A percentile compares a stretch with the other conserved stretches of the same genome.
These are phyloP conservation scores for Darevskia nairensis DNA, from an alignment of 2,797 vertebrate genomes.

Conservation along the genomic window DNA sequence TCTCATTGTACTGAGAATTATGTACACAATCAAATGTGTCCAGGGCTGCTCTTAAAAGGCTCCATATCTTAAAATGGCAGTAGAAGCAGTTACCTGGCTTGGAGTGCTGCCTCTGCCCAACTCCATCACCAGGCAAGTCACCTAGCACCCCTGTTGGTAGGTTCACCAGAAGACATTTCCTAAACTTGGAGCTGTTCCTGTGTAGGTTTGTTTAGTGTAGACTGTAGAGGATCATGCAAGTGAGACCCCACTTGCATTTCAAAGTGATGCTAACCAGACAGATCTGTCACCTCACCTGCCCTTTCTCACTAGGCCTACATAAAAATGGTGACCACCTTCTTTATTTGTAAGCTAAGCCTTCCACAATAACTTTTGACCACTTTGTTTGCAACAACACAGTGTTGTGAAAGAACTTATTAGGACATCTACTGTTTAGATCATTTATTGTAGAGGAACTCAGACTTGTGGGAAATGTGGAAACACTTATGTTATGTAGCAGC, in stretches of 20 bases:
- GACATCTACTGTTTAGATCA: conserved; percentile 54
- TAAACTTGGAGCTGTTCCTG: not conserved
- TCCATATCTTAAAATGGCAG: not conserved
- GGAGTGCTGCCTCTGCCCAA: too few relatives aligned
- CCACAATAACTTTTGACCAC: not conserved
- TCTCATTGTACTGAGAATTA: not conserved
- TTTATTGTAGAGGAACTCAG: conserved; percentile 54
- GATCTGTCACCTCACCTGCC: not conserved
- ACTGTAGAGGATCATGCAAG: not conserved
- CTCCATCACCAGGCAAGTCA: not conserved
- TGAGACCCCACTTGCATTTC: too few relatives aligned
- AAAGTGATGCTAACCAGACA: not conserved
- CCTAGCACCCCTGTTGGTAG: too few relatives aligned
- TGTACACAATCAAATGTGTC: not conserved
- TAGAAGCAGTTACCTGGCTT: not conserved
- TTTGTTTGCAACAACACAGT: conserved; percentile 34
- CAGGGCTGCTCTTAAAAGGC: not conserved
- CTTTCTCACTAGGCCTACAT: not conserved
- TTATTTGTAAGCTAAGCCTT: conserved; percentile 34
- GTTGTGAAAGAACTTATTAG: conserved; percentile 48
- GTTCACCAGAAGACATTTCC: not conserved
- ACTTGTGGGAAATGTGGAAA: conserved; percentile 53
- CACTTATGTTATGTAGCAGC: conserved; percentile 37
- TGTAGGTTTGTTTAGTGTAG: not conserved
- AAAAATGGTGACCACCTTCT: conserved; percentile 23